phyloP scores from a whole-genome alignment of 2,797 vertebrate species.

The Cuculus canorus region DNA sequence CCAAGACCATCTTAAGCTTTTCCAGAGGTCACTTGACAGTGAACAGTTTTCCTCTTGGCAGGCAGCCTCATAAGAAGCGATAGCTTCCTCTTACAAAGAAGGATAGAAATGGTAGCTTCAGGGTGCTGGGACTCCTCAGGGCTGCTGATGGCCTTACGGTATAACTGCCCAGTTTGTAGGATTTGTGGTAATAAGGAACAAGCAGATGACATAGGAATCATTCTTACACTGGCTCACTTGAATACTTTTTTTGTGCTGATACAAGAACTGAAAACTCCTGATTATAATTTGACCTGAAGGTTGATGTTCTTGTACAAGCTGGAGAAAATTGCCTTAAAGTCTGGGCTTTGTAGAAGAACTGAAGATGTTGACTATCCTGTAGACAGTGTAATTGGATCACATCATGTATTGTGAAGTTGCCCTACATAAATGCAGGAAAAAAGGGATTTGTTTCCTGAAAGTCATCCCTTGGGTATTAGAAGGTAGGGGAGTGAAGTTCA shows the following conservation, averaged over 20 bases:
- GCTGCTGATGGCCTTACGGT: background rate
- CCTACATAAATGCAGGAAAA: background rate
- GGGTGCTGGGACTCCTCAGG: background rate
- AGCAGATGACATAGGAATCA: background rate
- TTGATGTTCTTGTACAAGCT: fast-evolving
- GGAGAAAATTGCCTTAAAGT: background rate
- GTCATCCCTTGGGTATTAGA: background rate
- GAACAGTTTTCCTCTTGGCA: background rate
- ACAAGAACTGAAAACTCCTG: background rate
- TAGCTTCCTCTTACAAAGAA: background rate
- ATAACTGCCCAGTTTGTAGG: fast-evolving
- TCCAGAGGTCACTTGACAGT: background rate
- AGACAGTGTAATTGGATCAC: background rate
- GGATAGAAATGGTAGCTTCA: background rate
- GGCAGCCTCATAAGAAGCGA: background rate
- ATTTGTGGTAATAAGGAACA: background rate
- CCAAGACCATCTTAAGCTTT: background rate
- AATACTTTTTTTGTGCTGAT: background rate
- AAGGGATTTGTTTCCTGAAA: background rate
- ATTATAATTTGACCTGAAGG: background rate
- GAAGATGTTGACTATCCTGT: background rate
- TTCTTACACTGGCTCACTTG: background rate
- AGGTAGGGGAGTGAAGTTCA: background rate
- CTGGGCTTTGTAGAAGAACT: background rate
- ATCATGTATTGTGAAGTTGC: background rate